Evolutionary conservation across 2,888 invertebrate genomes (phyloP).

Genomic region (Xylota sylvarum): DNA sequence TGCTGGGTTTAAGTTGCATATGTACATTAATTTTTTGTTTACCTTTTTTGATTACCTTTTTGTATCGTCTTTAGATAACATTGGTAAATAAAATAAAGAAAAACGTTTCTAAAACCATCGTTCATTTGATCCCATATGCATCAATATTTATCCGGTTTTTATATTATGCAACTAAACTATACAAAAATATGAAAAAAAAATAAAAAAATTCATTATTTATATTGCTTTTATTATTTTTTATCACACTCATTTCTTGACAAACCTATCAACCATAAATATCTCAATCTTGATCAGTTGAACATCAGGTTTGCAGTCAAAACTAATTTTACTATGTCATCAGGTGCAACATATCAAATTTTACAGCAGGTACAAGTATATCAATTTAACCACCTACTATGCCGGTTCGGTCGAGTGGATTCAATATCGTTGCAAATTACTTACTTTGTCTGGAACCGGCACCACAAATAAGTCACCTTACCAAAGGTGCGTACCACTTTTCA

Average conservation of each 20-base stretch:
- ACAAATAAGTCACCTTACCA: slow-evolving; percentile 41
- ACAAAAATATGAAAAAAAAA: too few species aligned
- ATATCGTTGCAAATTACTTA: slow-evolving; percentile 56
- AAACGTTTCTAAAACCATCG: too few species aligned
- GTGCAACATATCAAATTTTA: slow-evolving; percentile 72
- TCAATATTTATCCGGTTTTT: too few species aligned
- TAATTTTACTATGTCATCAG: slow-evolving; percentile 70
- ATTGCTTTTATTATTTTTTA: background rate
- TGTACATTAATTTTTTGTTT: too few species aligned
- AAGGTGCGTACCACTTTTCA: slow-evolving; percentile 50
- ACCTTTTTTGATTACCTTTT: too few species aligned
- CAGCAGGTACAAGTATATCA: slow-evolving; percentile 70
- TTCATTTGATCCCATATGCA: too few species aligned
- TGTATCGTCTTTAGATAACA: too few species aligned
- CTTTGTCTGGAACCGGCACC: slow-evolving; percentile 53
- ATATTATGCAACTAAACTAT: too few species aligned
- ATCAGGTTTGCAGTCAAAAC: slow-evolving; percentile 61
- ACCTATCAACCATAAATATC: slow-evolving; percentile 59
- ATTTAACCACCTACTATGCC: slow-evolving; percentile 66
- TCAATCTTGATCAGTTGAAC: slow-evolving; percentile 53
- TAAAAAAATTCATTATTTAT: too few species aligned
- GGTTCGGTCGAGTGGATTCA: slow-evolving; percentile 44
- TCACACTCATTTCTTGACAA: slow-evolving; percentile 14
- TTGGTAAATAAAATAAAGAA: too few species aligned
- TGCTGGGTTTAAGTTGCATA: too few species aligned